A percentile compares a stretch with the other conserved stretches of the same genome.
These are phyloP conservation scores for Misgurnus mizolepis DNA, from an alignment of 2,113 vertebrate species.

Conservation along the genomic window DNA sequence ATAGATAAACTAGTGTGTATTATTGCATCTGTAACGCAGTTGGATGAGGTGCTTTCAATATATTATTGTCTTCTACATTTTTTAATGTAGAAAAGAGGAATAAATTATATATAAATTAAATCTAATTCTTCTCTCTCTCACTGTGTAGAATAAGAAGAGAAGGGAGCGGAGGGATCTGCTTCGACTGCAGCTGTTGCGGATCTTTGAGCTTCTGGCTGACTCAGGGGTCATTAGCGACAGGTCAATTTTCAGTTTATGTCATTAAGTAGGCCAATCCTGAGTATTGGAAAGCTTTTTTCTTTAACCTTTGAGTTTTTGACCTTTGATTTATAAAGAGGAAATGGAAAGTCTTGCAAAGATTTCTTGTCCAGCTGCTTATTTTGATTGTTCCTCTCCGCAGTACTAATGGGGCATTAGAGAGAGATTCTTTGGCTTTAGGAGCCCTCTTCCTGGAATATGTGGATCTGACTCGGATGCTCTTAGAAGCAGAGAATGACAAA, in stretches of 20 bases:
- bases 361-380: background rate
- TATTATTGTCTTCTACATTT: too few relatives aligned
- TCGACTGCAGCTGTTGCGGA: conserved; percentile 89
- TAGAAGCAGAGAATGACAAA: conserved; percentile 95
- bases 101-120: too few relatives aligned
- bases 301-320: background rate
- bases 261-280: background rate
- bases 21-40: background rate
- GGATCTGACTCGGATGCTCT: conserved; percentile 95
- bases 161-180: conserved; percentile 92
- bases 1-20: background rate
- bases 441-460: conserved; percentile 97
- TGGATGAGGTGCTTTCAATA: too few relatives aligned
- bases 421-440: conserved; percentile 91
- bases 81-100: too few relatives aligned
- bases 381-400: conserved; percentile 63
- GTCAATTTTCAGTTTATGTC: conserved; percentile 65
- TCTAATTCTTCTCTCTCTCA: background rate
- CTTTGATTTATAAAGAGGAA: background rate
- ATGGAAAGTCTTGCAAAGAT: conserved; percentile 2
- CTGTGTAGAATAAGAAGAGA: conserved; percentile 91
- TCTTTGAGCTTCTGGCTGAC: conserved; percentile 96
- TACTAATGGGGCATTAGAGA: conserved; percentile 94
- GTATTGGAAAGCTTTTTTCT: background rate
- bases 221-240: conserved; percentile 98